Base-by-base conservation (phyloP, 2,113 vertebrate species). In the Castor canadensis region DNA sequence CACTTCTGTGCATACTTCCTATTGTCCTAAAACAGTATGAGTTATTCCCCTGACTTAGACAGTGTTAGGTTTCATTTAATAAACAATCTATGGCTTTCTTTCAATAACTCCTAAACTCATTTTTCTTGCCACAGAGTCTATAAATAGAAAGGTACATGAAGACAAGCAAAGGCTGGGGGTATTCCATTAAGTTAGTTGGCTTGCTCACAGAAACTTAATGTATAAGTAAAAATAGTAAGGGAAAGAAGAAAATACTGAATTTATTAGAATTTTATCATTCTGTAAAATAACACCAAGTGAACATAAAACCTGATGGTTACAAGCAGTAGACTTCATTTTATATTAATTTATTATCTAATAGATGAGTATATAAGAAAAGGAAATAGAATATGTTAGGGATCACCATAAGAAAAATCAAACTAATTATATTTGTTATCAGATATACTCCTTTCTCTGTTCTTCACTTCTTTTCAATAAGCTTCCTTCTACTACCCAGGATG, bases 1-100 rank as follows among this genome's bases (percentile, higher is more conserved):
- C 17, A 89, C 20, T 45, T 87, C 54, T 43, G 8, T 19, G 84
- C 22, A 62, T 38, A 62, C 40, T 92, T 86, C 12, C 47, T n/a
- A 47, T 15, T 71, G n/a, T 52, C 86, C 22, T 84, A 77, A 32
- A 56, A 47, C 75, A 97, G 95, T 91, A 93, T 52, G 91, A 62
- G 90, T 16, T 89, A 69, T 6, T 45, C 92, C 76, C 72, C n/a
- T 69, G 15, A 88, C 4, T 83, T 76, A 38, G 6, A 6, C 47
- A 45, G 38, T 49, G 24, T 83, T 91, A 94, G 87, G 66, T 62
- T 30, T 62, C 76, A 93, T 75, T 82, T 58, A 87, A 64, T 81
- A 90, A 85, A 69, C 26, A 54, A 93, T 40, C 20, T 38, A 9
- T 81, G 72, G 13, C 26, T 94, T 45, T 92, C 84, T 67, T 38